These are phyloP conservation scores for Clarias fuscus DNA, from an alignment of 2,797 vertebrate species.

Conservation along the genomic window DNA sequence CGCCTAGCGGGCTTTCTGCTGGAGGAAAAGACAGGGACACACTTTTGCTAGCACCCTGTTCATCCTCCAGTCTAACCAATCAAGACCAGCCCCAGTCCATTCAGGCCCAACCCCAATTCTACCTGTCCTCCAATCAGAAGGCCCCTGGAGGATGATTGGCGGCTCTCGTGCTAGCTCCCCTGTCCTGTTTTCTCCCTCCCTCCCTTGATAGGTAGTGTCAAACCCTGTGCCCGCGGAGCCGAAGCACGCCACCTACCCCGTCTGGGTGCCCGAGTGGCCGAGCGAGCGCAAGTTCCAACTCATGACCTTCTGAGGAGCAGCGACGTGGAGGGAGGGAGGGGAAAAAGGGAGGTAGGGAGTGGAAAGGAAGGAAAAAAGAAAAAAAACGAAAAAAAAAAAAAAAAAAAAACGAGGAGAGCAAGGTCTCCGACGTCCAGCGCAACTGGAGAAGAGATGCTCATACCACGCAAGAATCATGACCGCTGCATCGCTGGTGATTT, in stretches of 20 bases:
- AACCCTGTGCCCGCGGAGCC: constrained; percentile 83
- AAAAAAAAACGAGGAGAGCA: constrained; percentile 48
- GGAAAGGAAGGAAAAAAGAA: constrained; percentile 53
- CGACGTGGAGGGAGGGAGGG: constrained; percentile 51
- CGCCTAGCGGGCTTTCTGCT: constrained; percentile 55
- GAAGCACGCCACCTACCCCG: constrained; percentile 86
- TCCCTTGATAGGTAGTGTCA: constrained; percentile 83
- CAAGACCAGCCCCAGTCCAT: constrained; percentile 68
- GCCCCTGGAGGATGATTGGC: constrained; percentile 62
- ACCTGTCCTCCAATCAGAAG: constrained; percentile 41
- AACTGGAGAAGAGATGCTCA: constrained; percentile 30
- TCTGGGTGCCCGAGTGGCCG: constrained; percentile 84
- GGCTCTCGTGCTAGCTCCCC: constrained; percentile 79
- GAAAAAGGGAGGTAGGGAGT: constrained; percentile 59
- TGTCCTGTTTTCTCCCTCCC: constrained; percentile 82
- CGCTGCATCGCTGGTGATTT: constrained; percentile 16
- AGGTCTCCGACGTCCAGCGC: constrained; percentile 9
- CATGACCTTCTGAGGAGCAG: constrained; percentile 84
- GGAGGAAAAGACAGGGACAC: constrained; percentile 53
- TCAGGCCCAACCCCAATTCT: constrained; percentile 48
- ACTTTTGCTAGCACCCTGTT: constrained; percentile 53
- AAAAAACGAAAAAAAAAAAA: constrained; percentile 53
- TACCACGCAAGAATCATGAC: constrained; percentile 2
- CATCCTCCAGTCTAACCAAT: constrained; percentile 62
- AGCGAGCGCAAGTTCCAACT: constrained; percentile 84